phyloP scores from a whole-genome alignment of 2,113 vertebrate genomes.

The Sander vitreus region DNA sequence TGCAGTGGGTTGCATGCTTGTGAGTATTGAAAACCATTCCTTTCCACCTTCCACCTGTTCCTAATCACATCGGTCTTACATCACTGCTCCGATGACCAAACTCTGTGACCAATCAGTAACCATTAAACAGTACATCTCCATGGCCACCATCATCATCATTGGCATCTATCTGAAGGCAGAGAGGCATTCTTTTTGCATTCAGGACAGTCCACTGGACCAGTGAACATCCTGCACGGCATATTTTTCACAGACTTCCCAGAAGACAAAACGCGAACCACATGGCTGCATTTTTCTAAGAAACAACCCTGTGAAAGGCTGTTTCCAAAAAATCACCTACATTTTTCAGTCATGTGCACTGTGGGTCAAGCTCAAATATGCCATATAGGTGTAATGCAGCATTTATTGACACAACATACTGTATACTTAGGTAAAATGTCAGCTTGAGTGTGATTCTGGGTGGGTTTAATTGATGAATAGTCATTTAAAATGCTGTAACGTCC shows the following conservation, averaged over 20 bases:
- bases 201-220: constrained; percentile 9
- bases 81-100: not conserved
- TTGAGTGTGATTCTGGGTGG: not conserved
- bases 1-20: not conserved
- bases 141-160: constrained; percentile 8
- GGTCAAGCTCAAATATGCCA: constrained; percentile 12
- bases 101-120: constrained; percentile 13
- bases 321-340: constrained; percentile 38
- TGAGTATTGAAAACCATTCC: not conserved
- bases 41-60: constrained; percentile 34
- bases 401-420: not conserved
- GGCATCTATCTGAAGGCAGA: constrained; percentile 10
- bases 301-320: constrained; percentile 25
- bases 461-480: constrained; percentile 2
- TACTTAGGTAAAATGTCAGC: constrained; percentile 11
- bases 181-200: constrained; percentile 10
- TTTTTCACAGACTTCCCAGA: constrained; percentile 51
- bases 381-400: not conserved
- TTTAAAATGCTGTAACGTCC: constrained; percentile 8
- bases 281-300: constrained; percentile 31
- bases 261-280: constrained; percentile 70
- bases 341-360: constrained; percentile 25
- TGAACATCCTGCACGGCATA: constrained; percentile 8
- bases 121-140: constrained; percentile 9
- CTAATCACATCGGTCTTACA: constrained; percentile 13